Evolutionary conservation across 2,888 invertebrate genomes (phyloP).

Genomic region (Dysmachus trigonus): DNA sequence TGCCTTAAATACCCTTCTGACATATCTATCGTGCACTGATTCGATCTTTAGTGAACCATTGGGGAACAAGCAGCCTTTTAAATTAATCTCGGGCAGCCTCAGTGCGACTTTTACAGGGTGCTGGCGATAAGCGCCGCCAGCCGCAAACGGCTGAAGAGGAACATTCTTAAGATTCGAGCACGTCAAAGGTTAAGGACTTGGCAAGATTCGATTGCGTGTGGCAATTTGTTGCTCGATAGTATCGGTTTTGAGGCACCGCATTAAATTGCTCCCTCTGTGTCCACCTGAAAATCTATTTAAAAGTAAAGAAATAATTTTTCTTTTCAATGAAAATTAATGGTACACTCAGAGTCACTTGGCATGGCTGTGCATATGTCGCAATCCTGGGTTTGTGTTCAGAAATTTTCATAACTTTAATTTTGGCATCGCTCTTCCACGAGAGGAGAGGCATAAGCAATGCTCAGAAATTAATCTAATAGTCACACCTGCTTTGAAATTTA

Average conservation of each 20-base stretch:
- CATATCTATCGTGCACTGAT: background rate
- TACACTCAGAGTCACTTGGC: background rate
- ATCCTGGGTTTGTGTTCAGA: background rate
- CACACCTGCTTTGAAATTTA: background rate
- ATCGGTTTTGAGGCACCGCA: background rate
- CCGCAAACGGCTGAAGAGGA: background rate
- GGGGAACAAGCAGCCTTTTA: background rate
- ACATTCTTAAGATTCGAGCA: background rate
- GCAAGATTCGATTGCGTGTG: slow-evolving; percentile 8
- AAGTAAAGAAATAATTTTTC: slow-evolving; percentile 12
- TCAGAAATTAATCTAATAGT: background rate
- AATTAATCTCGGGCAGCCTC: background rate
- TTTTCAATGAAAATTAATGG: slow-evolving; percentile 28
- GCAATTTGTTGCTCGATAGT: background rate
- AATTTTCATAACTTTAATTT: background rate
- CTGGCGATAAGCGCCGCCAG: background rate
- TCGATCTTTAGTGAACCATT: background rate
- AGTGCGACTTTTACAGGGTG: background rate
- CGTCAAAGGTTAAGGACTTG: slow-evolving; percentile 34
- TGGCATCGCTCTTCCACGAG: background rate
- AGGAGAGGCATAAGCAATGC: background rate
- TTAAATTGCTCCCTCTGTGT: background rate
- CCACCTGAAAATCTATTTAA: background rate
- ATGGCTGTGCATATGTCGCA: background rate
- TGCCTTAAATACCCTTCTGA: background rate